Evolutionary conservation across 92 coral and sea anemone species (phyloP).

Genomic region (Porites evermanni): DNA sequence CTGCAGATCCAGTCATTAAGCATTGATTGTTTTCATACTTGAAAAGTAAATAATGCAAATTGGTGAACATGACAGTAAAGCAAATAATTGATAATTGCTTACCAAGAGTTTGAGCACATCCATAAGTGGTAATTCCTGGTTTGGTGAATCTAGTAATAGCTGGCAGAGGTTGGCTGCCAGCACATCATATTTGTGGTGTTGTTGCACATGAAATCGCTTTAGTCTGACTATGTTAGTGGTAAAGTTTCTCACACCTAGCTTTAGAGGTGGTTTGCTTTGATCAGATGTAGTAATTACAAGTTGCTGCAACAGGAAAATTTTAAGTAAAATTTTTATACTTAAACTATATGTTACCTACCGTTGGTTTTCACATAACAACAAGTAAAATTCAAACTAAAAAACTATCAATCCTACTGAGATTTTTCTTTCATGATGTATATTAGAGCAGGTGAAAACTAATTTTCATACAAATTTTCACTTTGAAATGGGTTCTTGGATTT

Average conservation of each 20-base stretch:
- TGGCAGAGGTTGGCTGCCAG: conserved; percentile 66
- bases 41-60: neutral
- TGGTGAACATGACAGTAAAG: neutral
- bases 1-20: too few species aligned
- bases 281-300: conserved; percentile 25
- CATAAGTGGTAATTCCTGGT: conserved; percentile 46
- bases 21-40: neutral
- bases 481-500: too few species aligned
- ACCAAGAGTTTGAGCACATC: conserved; percentile 35
- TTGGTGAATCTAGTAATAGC: conserved; percentile 62
- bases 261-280: conserved; percentile 3
- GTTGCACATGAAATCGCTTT: conserved; percentile 71
- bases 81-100: neutral
- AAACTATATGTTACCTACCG: too few species aligned
- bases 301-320: neutral
- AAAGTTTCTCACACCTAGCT: conserved; percentile 34
- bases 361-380: too few species aligned
- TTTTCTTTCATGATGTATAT: too few species aligned
- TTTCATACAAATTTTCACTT: too few species aligned
- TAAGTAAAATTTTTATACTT: neutral
- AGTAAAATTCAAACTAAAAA: too few species aligned
- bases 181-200: conserved; percentile 58
- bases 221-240: conserved; percentile 65
- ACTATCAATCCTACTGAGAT: too few species aligned
- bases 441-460: too few species aligned